Evolutionary conservation across 1,140 invertebrate genomes (phyloP), one percentile per base, ranked within the genome.

Genomic region (Mizuhopecten yessoensis): DNA sequence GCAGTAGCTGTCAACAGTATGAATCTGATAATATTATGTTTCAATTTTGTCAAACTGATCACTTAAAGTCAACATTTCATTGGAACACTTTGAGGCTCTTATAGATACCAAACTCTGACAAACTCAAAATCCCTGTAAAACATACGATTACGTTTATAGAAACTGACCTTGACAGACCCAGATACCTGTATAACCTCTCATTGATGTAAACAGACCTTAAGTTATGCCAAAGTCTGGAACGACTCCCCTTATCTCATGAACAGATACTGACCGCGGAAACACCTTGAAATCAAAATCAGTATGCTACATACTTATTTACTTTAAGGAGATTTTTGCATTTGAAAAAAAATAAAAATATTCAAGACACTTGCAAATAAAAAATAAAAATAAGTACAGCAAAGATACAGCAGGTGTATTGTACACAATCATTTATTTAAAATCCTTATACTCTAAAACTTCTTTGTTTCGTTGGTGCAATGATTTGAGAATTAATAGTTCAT

Each of bases 1-100:
- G 0, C 23, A 75, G 57, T 75, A n/a, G n/a, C 29, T 75, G n/a
- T 75, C 23, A n/a, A 75, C 57, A 29, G 45, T 23, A 45, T 45
- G 42, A 13, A 45, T 15, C n/a, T 75, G n/a, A n/a, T 29, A n/a
- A 75, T 3, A 3, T 17, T 29, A 75, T 75, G 57, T 75, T n/a
- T 75, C 29, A 3, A 29, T 75, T 29, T n/a, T 75, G n/a, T 17
- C n/a, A 75, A 5, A 29, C 17, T 75, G 17, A 29, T n/a, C 11
- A 49, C 1, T 75, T 29, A 75, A 75, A 57, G 36, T 11, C 7
- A 57, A 20, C 15, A 20, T 45, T 75, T 75, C 57, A n/a, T 5
- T 75, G n/a, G 57, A 75, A 75, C n/a, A 75, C 11, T n/a, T 75
- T 75, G 57, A 75, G 57, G 57, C 57, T 7, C n/a, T 75, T n/a